phyloP scores from a whole-genome alignment of 2,888 invertebrate species.

The Electrophaes corylata region DNA sequence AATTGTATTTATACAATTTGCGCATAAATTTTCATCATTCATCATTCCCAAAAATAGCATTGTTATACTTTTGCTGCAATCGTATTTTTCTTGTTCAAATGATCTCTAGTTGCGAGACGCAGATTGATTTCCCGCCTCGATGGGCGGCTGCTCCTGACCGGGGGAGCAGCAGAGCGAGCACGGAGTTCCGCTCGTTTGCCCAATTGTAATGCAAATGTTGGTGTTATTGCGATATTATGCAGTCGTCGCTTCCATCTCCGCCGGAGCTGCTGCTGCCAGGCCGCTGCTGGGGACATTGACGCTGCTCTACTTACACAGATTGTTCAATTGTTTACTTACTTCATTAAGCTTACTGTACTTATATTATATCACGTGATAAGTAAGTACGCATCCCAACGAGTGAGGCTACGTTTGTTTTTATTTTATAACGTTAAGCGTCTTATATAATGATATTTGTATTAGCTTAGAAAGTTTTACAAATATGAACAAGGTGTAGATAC shows the following conservation, averaged over 20 bases:
- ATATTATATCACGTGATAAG: too few species aligned
- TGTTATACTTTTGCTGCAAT: background rate
- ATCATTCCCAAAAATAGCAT: too few species aligned
- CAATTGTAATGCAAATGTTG: slow-evolving; percentile 29
- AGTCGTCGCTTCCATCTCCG: slow-evolving; percentile 1
- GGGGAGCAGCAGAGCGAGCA: slow-evolving; percentile 20
- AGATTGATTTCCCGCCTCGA: background rate
- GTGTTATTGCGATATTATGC: slow-evolving; percentile 26
- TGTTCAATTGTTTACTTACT: too few species aligned
- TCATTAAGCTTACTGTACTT: too few species aligned
- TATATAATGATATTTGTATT: too few species aligned
- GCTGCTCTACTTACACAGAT: too few species aligned
- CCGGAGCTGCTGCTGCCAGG: background rate
- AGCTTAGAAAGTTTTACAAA: too few species aligned
- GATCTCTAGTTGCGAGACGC: background rate
- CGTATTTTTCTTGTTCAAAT: background rate
- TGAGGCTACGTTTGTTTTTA: too few species aligned
- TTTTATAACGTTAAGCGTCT: too few species aligned
- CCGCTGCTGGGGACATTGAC: background rate
- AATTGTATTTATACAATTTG: too few species aligned
- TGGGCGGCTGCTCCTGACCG: background rate
- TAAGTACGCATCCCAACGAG: too few species aligned
- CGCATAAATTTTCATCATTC: too few species aligned
- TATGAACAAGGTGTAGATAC: background rate
- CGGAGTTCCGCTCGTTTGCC: slow-evolving; percentile 26